Evolutionary conservation across 2,888 invertebrate species (phyloP).

Genomic region (Clusia tigrina): DNA sequence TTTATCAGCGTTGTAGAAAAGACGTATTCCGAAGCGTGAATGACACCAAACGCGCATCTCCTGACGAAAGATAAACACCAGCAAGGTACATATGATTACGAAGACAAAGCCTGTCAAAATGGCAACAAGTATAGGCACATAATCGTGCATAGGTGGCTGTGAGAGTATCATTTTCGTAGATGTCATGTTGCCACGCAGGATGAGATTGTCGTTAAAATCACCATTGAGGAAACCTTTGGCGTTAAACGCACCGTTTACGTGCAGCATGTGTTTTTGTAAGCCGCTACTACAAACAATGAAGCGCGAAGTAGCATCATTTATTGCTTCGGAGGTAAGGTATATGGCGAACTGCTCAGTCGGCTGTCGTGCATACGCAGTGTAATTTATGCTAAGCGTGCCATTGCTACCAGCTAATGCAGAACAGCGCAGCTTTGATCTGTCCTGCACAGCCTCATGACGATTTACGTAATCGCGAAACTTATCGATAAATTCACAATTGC

Average conservation of each 20-base stretch:
- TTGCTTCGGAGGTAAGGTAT: conserved; percentile 44
- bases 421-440: conserved; percentile 79
- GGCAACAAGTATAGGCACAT: conserved; percentile 80
- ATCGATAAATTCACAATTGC: conserved; percentile 84
- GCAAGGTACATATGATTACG: conserved; percentile 77
- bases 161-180: conserved; percentile 69
- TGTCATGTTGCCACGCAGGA: conserved; percentile 71
- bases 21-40: conserved; percentile 82
- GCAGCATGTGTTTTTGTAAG: conserved; percentile 41
- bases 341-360: conserved; percentile 47
- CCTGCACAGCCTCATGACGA: conserved; percentile 76
- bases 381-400: conserved; percentile 42
- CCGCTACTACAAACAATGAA: conserved; percentile 54
- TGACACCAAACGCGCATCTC: conserved; percentile 88
- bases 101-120: conserved; percentile 79
- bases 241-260: conserved; percentile 31
- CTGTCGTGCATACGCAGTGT: conserved; percentile 31
- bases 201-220: conserved; percentile 37
- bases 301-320: conserved; percentile 39
- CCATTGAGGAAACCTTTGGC: conserved; percentile 36
- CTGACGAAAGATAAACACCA: conserved; percentile 81
- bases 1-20: conserved; percentile 75
- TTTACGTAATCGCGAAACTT: conserved; percentile 82
- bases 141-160: conserved; percentile 74
- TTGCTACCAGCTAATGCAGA: conserved; percentile 65